Base-by-base conservation (phyloP, 2,888 invertebrate species). In the Spatulosminthurus flaviceps region DNA sequence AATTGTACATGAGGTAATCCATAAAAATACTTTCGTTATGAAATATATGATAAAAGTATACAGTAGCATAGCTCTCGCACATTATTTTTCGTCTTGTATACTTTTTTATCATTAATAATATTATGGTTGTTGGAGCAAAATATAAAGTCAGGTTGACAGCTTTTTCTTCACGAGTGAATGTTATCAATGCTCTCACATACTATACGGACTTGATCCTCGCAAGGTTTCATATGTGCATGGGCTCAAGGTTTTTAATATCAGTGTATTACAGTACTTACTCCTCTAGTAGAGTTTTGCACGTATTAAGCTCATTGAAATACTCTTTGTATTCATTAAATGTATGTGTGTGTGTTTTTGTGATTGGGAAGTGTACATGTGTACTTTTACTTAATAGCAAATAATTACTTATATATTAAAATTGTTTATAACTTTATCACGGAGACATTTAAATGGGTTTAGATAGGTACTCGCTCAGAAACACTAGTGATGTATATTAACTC, bases 1-100 rank as follows among this genome's bases (percentile, higher is more conserved):
- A 51, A 51, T 41, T 51, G 51, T 64, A 64, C 26, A 64, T 64
- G 64, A 64, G 64, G 64, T 64, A 64, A 64, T 64, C 64, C 64
- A 64, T 64, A 64, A 64, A 64, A 64, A 64, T 64, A 64, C n/a
- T 11, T 64, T 4, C 19, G 16, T 51, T 51, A 51, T n/a, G 51
- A 51, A 13, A 51, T n/a, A n/a, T n/a, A n/a, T n/a, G n/a, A n/a
- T n/a, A n/a, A n/a, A n/a, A n/a, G n/a, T n/a, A n/a, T n/a, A n/a
- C n/a, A n/a, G n/a, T n/a, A n/a, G n/a, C n/a, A n/a, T n/a, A n/a
- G 51, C 51, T 19, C 1, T 5, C 2, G 16, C n/a, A 16, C 1
- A n/a, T 51, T 9, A 19, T 51, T 19, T 51, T 19, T 5, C 16
- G 9, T n/a, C n/a, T 16, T 51, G 16, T 51, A 51, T 16, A 51